phyloP scores from a whole-genome alignment of 2,888 invertebrate genomes.

The Nephrotoma appendiculata region DNA sequence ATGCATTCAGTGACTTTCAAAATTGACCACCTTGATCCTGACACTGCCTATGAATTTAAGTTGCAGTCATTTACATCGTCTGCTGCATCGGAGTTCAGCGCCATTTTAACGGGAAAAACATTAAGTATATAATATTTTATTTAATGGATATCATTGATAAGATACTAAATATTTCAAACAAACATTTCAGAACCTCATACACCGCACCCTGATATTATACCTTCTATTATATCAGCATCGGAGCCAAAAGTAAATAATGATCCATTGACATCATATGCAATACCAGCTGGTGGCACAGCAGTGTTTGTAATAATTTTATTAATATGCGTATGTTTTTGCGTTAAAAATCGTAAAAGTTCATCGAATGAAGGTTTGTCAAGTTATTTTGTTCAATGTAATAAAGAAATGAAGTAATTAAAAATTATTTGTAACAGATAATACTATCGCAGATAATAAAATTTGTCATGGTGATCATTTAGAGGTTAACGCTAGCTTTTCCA shows the following conservation, averaged over 20 bases:
- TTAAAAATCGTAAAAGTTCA: conserved; percentile 23
- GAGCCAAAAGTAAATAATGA: conserved; percentile 19
- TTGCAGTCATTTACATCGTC: conserved; percentile 77
- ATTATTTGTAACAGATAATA: neutral
- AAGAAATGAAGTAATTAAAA: neutral
- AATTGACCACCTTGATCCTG: conserved; percentile 62
- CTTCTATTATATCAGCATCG: conserved; percentile 20
- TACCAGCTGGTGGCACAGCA: conserved; percentile 23
- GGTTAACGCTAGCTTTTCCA: conserved; percentile 26
- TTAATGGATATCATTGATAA: neutral
- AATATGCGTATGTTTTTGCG: conserved; percentile 26
- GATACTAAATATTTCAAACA: neutral
- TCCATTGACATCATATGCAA: conserved; percentile 28
- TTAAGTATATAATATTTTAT: conserved; percentile 27
- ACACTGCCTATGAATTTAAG: conserved; percentile 80
- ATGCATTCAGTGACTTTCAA: conserved; percentile 52
- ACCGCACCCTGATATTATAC: conserved; percentile 19
- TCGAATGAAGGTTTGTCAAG: conserved; percentile 24
- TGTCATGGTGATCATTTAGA: conserved; percentile 32
- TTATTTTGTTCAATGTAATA: neutral
- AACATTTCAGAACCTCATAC: conserved; percentile 19
- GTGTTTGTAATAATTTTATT: conserved; percentile 24
- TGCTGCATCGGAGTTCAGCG: conserved; percentile 75
- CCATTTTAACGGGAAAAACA: conserved; percentile 54
- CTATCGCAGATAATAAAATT: conserved; percentile 26